Conservation (phyloP, 2,797 vertebrate genomes). For the Diceros bicornis region DNA sequence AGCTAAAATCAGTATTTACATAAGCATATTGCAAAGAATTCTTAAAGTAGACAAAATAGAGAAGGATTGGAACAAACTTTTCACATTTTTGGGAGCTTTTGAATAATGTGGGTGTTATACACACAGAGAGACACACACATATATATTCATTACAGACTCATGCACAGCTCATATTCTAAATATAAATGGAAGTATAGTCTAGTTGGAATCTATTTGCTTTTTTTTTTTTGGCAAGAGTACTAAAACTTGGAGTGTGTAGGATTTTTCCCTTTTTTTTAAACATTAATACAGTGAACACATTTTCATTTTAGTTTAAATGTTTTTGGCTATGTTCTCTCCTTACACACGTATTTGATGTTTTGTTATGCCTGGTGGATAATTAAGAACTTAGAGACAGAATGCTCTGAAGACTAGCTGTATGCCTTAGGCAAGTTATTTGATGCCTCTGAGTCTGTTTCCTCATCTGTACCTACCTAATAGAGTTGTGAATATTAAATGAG, state of each 20-base stretch:
- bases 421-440: not conserved
- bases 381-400: not conserved
- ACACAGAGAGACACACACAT: conserved; percentile 68
- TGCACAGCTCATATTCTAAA: conserved; percentile 74
- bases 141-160: conserved; percentile 70
- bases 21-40: conserved; percentile 83
- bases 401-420: not conserved
- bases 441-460: not conserved
- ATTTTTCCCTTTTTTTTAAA: conserved; percentile 71
- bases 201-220: conserved; percentile 75
- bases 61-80: conserved; percentile 81
- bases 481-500: not conserved
- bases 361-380: not conserved
- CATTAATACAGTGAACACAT: conserved; percentile 55
- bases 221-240: conserved; percentile 76
- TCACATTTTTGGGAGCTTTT: conserved; percentile 76
- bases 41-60: conserved; percentile 84
- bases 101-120: conserved; percentile 80
- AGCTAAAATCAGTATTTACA: conserved; percentile 83
- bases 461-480: not conserved
- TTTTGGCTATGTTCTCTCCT: conserved; percentile 34
- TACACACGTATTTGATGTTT: conserved; percentile 30
- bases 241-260: conserved; percentile 77
- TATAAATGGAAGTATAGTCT: conserved; percentile 81
- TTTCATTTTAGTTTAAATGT: conserved; percentile 70